Conservation (phyloP, 2,888 invertebrate genomes). For the Epinotia ramella region DNA sequence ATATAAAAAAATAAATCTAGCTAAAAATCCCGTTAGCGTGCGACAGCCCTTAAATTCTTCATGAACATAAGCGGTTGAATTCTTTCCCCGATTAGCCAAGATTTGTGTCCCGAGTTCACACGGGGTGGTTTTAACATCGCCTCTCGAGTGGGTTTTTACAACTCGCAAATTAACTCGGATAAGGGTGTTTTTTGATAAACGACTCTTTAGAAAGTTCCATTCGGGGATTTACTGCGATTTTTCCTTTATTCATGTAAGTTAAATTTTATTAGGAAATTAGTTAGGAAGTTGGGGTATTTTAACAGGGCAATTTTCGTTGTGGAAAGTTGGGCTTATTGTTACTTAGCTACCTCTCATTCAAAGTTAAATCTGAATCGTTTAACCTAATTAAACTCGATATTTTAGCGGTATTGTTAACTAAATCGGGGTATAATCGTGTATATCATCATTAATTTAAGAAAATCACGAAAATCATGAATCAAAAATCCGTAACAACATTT, state of each 20-base stretch:
- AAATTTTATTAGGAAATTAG: slow-evolving; percentile 30
- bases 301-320: neutral
- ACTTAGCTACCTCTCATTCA: neutral
- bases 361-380: neutral
- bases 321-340: slow-evolving; percentile 6
- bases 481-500: no score
- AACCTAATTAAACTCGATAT: no score
- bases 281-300: neutral
- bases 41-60: slow-evolving; percentile 5
- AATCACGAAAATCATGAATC: no score
- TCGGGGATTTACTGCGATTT: slow-evolving; percentile 22
- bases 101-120: slow-evolving; percentile 69
- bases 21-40: neutral
- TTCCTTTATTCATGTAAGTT: slow-evolving; percentile 32
- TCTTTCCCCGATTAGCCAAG: slow-evolving; percentile 64
- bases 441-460: no score
- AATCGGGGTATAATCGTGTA: no score
- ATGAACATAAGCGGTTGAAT: slow-evolving; percentile 51
- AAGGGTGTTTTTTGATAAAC: slow-evolving; percentile 41
- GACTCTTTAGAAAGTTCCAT: slow-evolving; percentile 38
- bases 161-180: slow-evolving; percentile 39
- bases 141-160: slow-evolving; percentile 38
- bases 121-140: slow-evolving; percentile 41
- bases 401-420: no score
- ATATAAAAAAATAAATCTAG: neutral